phyloP scores from a whole-genome alignment of 2,888 invertebrate genomes.

The Tachina fera region DNA sequence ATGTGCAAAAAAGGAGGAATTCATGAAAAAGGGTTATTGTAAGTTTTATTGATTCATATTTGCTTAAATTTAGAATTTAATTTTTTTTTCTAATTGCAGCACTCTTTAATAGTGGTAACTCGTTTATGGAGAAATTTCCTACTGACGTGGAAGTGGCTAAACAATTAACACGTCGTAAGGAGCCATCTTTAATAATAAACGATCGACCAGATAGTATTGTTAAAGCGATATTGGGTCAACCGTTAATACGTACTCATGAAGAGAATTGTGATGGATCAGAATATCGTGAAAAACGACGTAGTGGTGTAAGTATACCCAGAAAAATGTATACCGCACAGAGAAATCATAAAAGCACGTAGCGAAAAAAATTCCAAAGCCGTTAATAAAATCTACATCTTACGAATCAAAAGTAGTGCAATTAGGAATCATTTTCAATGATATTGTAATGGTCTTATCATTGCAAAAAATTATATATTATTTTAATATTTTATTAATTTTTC shows the following conservation, averaged over 20 bases:
- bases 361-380: too few relatives aligned
- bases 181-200: slow-evolving; percentile 74
- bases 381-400: too few relatives aligned
- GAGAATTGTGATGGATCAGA: slow-evolving; percentile 68
- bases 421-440: too few relatives aligned
- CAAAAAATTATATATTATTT: too few relatives aligned
- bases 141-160: slow-evolving; percentile 90
- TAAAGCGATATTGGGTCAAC: slow-evolving; percentile 75
- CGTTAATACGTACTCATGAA: slow-evolving; percentile 70
- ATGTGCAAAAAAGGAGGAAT: slow-evolving; percentile 90
- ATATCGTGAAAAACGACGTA: slow-evolving; percentile 68
- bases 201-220: slow-evolving; percentile 76
- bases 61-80: background rate
- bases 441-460: too few relatives aligned
- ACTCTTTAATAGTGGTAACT: slow-evolving; percentile 84
- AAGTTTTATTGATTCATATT: slow-evolving; percentile 74
- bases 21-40: slow-evolving; percentile 92
- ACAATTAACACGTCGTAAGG: slow-evolving; percentile 85
- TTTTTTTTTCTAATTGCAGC: slow-evolving; percentile 29
- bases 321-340: too few relatives aligned
- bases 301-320: slow-evolving; percentile 69
- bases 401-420: too few relatives aligned
- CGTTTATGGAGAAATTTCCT: slow-evolving; percentile 91
- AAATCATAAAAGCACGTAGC: too few relatives aligned
- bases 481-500: too few relatives aligned